These are phyloP conservation scores for Takifugu ocellatus DNA, from an alignment of 2,797 vertebrate genomes.

Conservation along the genomic window DNA sequence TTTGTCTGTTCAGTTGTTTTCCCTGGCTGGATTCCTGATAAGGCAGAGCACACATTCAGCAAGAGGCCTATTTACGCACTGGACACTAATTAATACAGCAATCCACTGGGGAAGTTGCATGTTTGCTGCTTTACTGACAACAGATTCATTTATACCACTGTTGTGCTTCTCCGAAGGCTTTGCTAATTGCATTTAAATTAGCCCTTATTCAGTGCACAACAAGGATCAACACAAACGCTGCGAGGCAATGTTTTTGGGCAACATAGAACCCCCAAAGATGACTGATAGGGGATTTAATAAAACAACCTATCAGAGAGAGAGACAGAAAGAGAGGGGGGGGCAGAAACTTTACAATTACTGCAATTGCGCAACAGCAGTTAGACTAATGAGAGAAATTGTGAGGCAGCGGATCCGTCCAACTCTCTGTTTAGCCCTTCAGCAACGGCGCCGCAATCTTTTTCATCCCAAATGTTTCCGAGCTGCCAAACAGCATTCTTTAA, in stretches of 20 bases:
- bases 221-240: conserved; percentile 43
- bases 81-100: conserved; percentile 78
- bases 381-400: conserved; percentile 23
- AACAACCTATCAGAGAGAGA: conserved; percentile 16
- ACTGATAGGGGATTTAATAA: conserved; percentile 21
- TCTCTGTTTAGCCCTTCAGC: conserved; percentile 42
- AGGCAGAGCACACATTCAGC: conserved; percentile 61
- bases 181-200: conserved; percentile 79
- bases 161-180: conserved; percentile 63
- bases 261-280: conserved; percentile 13
- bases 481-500: conserved; percentile 5
- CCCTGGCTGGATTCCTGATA: conserved; percentile 59
- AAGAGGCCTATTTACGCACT: conserved; percentile 62
- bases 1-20: conserved; percentile 58
- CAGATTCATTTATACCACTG: conserved; percentile 71
- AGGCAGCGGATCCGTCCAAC: conserved; percentile 22
- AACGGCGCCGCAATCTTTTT: conserved; percentile 9
- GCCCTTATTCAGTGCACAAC: conserved; percentile 58
- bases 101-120: conserved; percentile 65
- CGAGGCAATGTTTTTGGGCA: conserved; percentile 20
- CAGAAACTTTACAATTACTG: neutral
- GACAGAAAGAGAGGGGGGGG: neutral
- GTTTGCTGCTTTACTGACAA: conserved; percentile 67
- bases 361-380: conserved; percentile 25
- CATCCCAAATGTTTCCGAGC: conserved; percentile 15